phyloP scores from a whole-genome alignment of 1,140 invertebrate genomes.

The Macrobrachium rosenbergii region DNA sequence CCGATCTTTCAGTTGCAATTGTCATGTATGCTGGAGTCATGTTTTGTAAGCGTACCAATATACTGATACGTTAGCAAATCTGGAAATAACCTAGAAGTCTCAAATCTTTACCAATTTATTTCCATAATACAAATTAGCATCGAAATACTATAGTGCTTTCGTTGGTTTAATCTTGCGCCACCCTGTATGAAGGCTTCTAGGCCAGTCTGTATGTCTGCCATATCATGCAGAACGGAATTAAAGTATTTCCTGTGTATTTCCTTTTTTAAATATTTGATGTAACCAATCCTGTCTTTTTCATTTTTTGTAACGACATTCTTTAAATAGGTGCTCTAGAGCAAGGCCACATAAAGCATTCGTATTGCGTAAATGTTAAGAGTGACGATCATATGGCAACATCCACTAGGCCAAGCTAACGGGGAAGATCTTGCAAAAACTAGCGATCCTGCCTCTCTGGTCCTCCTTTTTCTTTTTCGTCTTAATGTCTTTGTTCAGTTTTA shows the following conservation, averaged over 20 bases:
- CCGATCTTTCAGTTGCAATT: conserved; percentile 25
- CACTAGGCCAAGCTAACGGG: conserved; percentile 62
- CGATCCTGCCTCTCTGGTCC: conserved; percentile 50
- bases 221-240: conserved; percentile 51
- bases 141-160: conserved; percentile 14
- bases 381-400: conserved; percentile 53
- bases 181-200: conserved; percentile 59
- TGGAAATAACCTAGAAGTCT: not conserved
- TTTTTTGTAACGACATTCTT: not conserved
- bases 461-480: conserved; percentile 30
- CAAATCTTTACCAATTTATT: not conserved
- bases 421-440: conserved; percentile 63
- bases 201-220: conserved; percentile 57
- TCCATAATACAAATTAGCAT: not conserved
- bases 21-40: not conserved
- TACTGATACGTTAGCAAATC: not conserved
- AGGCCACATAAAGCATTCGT: conserved; percentile 23
- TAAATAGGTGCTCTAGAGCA: not conserved
- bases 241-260: conserved; percentile 16
- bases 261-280: not conserved
- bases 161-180: conserved; percentile 34
- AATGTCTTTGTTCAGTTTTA: not conserved
- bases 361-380: conserved; percentile 26
- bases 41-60: no score
- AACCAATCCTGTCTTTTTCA: not conserved